phyloP scores from a whole-genome alignment of 2,797 vertebrate species.

The Spheniscus humboldti region DNA sequence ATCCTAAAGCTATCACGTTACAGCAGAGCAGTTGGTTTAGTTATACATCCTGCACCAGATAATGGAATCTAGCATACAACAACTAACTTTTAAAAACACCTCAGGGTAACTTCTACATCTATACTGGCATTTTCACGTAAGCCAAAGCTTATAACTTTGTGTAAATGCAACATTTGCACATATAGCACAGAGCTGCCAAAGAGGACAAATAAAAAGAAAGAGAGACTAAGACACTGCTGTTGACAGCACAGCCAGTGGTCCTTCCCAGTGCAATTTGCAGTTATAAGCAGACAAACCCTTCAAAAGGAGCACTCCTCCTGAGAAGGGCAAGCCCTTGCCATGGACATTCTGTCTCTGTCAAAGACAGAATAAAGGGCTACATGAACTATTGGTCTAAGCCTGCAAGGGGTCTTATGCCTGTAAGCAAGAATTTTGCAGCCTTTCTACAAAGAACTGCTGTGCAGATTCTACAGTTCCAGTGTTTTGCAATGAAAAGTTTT shows the following conservation, averaged over 20 bases:
- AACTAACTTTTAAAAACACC: not conserved
- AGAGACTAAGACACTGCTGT: not conserved
- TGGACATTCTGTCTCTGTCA: not conserved
- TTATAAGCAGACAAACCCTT: not conserved
- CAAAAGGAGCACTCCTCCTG: not conserved
- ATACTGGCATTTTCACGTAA: not conserved
- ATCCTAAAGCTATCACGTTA: not conserved
- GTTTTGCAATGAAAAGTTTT: not conserved
- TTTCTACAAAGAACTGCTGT: not conserved
- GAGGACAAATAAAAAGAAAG: not conserved
- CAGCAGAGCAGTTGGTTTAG: not conserved
- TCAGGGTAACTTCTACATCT: not conserved
- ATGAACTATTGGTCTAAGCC: not conserved
- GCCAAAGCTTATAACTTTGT: not conserved
- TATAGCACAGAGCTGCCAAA: not conserved
- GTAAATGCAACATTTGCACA: not conserved
- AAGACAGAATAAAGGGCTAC: not conserved
- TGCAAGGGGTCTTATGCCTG: not conserved
- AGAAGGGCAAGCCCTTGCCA: not conserved
- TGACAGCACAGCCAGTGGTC: not conserved
- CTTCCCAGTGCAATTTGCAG: not conserved
- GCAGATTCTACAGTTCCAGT: not conserved
- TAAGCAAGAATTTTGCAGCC: not conserved
- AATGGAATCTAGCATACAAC: not conserved
- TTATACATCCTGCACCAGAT: not conserved